Evolutionary conservation across 2,797 vertebrate species (phyloP).

Genomic region (Leuciscus waleckii): DNA sequence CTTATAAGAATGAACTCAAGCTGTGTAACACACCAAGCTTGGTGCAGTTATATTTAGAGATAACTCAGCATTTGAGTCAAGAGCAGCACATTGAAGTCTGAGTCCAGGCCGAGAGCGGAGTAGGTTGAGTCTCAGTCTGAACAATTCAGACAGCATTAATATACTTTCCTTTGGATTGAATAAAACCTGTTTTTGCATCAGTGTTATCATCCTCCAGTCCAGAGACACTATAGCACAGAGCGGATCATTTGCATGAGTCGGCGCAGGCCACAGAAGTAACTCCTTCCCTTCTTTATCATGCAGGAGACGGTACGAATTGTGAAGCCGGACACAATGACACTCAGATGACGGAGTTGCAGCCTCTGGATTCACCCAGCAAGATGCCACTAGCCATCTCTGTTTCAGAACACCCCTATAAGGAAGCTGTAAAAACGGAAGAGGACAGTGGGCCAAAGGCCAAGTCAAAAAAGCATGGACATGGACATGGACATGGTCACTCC

Average conservation of each 20-base stretch:
- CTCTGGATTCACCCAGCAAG: slow-evolving; percentile 84
- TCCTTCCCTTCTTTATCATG: neutral
- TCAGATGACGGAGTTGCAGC: slow-evolving; percentile 86
- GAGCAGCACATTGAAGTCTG: neutral
- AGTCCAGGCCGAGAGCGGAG: neutral
- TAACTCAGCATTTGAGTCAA: neutral
- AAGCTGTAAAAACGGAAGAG: slow-evolving; percentile 42
- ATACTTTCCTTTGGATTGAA: neutral
- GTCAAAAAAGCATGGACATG: slow-evolving; percentile 80
- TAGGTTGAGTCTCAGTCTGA: neutral
- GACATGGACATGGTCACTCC: slow-evolving; percentile 87
- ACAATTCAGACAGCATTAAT: neutral
- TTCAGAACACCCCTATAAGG: slow-evolving; percentile 18
- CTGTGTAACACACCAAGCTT: neutral
- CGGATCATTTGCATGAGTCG: neutral
- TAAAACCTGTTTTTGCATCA: neutral
- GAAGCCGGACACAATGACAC: slow-evolving; percentile 82
- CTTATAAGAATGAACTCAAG: slow-evolving; percentile 1
- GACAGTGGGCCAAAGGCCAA: slow-evolving; percentile 70
- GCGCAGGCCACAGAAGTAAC: neutral
- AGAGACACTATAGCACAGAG: neutral
- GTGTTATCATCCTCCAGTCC: neutral
- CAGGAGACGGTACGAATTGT: slow-evolving; percentile 28
- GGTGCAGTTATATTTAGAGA: neutral
- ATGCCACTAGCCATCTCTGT: slow-evolving; percentile 67